phyloP scores from a whole-genome alignment of 2,888 invertebrate species.

The Orthonevra nobilis region DNA sequence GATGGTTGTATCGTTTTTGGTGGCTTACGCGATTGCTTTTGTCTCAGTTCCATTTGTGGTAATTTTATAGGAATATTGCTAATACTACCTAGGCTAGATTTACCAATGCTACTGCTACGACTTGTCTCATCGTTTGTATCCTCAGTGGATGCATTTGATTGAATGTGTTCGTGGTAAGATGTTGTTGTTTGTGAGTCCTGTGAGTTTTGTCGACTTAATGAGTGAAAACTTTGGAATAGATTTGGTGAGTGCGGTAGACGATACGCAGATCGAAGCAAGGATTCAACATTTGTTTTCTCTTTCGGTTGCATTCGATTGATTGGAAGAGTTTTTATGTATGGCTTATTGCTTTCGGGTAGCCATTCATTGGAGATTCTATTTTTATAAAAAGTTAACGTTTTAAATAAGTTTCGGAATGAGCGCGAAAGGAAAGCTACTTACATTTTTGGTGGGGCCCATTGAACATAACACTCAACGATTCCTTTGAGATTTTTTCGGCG shows the following conservation, averaged over 20 bases:
- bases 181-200: slow-evolving; percentile 47
- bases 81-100: slow-evolving; percentile 39
- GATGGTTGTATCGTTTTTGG: slow-evolving; percentile 74
- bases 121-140: slow-evolving; percentile 45
- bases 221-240: slow-evolving; percentile 73
- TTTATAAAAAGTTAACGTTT: slow-evolving; percentile 68
- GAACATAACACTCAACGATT: slow-evolving; percentile 86
- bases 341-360: slow-evolving; percentile 88
- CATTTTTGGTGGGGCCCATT: slow-evolving; percentile 93
- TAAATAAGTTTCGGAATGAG: not conserved
- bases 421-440: slow-evolving; percentile 82
- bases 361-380: slow-evolving; percentile 92
- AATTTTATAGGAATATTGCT: slow-evolving; percentile 60
- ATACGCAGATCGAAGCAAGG: slow-evolving; percentile 76
- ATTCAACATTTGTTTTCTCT: slow-evolving; percentile 77
- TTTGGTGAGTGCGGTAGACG: slow-evolving; percentile 77
- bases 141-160: slow-evolving; percentile 34
- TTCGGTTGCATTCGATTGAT: slow-evolving; percentile 77
- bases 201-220: slow-evolving; percentile 60
- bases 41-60: slow-evolving; percentile 76
- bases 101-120: slow-evolving; percentile 56
- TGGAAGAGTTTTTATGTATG: slow-evolving; percentile 83
- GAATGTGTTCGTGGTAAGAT: slow-evolving; percentile 19
- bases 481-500: slow-evolving; percentile 85
- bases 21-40: slow-evolving; percentile 79